Percentiles rank a stretch among this genome's conserved stretches.
Conservation (phyloP, 1,140 invertebrate species). For the Ceratina japonica region DNA sequence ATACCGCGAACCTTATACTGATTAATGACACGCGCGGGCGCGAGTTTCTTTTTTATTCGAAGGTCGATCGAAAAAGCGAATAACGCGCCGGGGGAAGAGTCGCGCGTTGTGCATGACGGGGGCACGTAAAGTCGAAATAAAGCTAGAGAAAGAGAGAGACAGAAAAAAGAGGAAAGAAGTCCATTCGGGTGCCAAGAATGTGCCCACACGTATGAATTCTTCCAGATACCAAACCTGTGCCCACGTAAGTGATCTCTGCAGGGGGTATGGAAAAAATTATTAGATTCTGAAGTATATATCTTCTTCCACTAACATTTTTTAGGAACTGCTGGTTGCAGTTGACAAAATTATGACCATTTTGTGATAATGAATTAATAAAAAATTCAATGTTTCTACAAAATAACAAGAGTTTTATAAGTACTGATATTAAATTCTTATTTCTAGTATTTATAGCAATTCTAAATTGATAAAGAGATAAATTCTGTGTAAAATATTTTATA, state of each 20-base stretch:
- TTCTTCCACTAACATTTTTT: background rate
- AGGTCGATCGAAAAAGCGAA: background rate
- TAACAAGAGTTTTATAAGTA: too few relatives aligned
- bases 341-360: too few relatives aligned
- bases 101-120: background rate
- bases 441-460: too few relatives aligned
- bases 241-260: slow-evolving; percentile 27
- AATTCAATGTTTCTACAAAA: too few relatives aligned
- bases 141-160: background rate
- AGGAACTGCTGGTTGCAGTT: too few relatives aligned
- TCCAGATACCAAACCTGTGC: slow-evolving; percentile 4
- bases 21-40: background rate
- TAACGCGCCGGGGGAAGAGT: background rate
- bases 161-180: background rate
- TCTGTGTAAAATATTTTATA: too few relatives aligned
- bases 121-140: slow-evolving; percentile 16
- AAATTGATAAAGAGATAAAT: too few relatives aligned
- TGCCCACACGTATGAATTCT: slow-evolving; percentile 46
- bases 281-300: slow-evolving; percentile 17
- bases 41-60: slow-evolving; percentile 9
- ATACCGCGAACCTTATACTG: background rate
- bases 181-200: slow-evolving; percentile 2
- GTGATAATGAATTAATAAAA: too few relatives aligned
- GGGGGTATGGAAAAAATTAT: slow-evolving; percentile 3
- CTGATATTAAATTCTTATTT: too few relatives aligned